Conservation (phyloP, 2,113 vertebrate genomes). For the Bucco capensis region DNA sequence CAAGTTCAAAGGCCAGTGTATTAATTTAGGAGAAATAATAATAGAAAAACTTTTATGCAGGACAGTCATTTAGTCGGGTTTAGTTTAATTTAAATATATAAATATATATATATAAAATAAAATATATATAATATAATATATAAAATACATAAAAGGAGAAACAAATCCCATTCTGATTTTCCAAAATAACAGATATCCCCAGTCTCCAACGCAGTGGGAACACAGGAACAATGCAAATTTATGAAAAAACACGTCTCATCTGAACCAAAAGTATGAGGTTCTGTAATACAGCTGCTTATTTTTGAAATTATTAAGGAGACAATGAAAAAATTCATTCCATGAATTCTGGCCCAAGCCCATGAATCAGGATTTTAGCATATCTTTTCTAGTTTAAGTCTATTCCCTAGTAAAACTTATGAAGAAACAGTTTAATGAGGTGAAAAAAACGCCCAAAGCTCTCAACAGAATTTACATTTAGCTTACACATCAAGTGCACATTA, state of each 20-base stretch:
- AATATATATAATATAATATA: too few species aligned
- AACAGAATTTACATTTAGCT: background rate
- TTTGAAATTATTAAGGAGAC: background rate
- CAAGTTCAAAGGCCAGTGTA: background rate
- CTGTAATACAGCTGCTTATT: background rate
- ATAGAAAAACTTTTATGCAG: background rate
- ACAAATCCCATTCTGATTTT: background rate
- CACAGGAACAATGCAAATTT: fast-evolving
- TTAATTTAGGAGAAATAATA: background rate
- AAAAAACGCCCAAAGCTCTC: background rate
- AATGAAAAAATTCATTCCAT: background rate
- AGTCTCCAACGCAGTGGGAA: background rate
- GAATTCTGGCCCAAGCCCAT: background rate
- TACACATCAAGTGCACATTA: background rate
- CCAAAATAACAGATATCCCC: background rate
- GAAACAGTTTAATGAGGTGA: background rate
- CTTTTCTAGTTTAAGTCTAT: background rate
- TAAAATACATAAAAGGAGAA: background rate
- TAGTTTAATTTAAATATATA: background rate
- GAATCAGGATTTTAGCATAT: background rate
- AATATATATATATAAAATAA: too few species aligned
- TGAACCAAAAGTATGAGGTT: background rate
- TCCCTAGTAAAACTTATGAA: background rate
- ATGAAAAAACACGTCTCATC: background rate
- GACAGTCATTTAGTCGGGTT: background rate